Base-by-base conservation (phyloP, 2,113 vertebrate species). In the Cyanoramphus novaezelandiae region DNA sequence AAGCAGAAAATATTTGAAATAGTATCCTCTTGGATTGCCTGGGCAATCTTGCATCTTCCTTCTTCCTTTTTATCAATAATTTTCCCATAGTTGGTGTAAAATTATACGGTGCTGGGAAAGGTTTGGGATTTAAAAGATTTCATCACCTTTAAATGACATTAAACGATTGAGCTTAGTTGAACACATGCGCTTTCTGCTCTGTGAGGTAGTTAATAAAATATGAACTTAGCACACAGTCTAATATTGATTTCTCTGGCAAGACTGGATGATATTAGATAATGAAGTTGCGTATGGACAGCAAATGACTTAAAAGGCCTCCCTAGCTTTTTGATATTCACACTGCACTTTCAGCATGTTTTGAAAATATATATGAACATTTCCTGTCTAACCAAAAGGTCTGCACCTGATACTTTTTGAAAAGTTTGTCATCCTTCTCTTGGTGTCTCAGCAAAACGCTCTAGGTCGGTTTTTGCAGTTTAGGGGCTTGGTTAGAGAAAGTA, bases 181-280 rank as follows among this genome's bases (percentile, higher is more conserved):
- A 78, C 69, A 79, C 44, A 31, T 75, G 86, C 84, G 76, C 71
- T 88, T 78, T 71, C 78, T 93, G 87, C 62, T 92, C 70, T 81
- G 0, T 59, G 90, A 59, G 44, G 72, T 81, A 78, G 95, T 96
- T 97, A 96, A 97, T 97, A 95, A 97, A 92, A 93, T 90, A 91
- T 85, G 69, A 92, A 90, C 74, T 81, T 86, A 89, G 88, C 85
- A 87, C 86, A 91, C 71, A 88, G 31, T 18, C 88, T 94, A 75
- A 92, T 94, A 97, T 92, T 96, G 95, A 97, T 97, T 96, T 92
- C 57, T 85, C 76, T 91, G 75, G 37, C 79, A 96, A 91, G 86
- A 41, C 63, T 60, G 53, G 71, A 72, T 92, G 93, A 63, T 93
- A 84, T 70, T 81, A 84, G 82, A 79, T 96, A 95, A 96, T 95